Conservation (phyloP, 2,888 invertebrate species). For the Lucinisca nassula region DNA sequence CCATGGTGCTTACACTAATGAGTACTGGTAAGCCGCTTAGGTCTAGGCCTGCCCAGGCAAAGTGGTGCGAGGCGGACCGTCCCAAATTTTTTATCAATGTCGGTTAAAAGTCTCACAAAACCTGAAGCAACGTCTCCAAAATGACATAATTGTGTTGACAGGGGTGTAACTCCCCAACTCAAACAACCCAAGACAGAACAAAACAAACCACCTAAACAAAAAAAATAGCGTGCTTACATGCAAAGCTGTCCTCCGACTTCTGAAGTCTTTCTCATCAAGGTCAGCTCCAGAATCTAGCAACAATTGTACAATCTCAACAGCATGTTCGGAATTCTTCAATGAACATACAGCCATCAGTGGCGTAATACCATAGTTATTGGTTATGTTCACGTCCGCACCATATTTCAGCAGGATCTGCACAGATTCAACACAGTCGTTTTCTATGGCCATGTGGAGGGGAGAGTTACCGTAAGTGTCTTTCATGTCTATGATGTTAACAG, state of each 20-base stretch:
- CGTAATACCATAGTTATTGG: slow-evolving; percentile 77
- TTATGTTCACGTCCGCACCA: slow-evolving; percentile 75
- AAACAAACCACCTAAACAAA: too few species aligned
- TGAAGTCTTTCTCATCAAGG: slow-evolving; percentile 74
- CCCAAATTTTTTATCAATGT: too few species aligned
- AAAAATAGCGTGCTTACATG: slow-evolving; percentile 75
- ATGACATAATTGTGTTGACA: too few species aligned
- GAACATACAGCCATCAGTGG: slow-evolving; percentile 78
- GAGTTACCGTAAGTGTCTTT: slow-evolving; percentile 79
- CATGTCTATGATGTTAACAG: slow-evolving; percentile 62
- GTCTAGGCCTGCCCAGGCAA: too few species aligned
- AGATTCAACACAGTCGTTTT: slow-evolving; percentile 73
- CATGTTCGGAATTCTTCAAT: slow-evolving; percentile 56
- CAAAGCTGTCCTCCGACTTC: slow-evolving; percentile 77
- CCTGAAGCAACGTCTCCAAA: too few species aligned
- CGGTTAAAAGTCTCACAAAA: too few species aligned
- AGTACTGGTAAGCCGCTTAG: too few species aligned
- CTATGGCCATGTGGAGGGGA: slow-evolving; percentile 79
- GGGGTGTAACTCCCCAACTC: too few species aligned
- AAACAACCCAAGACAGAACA: too few species aligned
- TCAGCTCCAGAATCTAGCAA: slow-evolving; percentile 76
- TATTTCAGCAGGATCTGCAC: slow-evolving; percentile 72
- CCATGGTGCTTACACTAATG: too few species aligned
- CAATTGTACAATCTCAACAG: slow-evolving; percentile 58
- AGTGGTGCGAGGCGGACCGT: too few species aligned